These are phyloP conservation scores for Himantopus leucocephalus DNA, from an alignment of 2,113 vertebrate species.

Conservation along the genomic window DNA sequence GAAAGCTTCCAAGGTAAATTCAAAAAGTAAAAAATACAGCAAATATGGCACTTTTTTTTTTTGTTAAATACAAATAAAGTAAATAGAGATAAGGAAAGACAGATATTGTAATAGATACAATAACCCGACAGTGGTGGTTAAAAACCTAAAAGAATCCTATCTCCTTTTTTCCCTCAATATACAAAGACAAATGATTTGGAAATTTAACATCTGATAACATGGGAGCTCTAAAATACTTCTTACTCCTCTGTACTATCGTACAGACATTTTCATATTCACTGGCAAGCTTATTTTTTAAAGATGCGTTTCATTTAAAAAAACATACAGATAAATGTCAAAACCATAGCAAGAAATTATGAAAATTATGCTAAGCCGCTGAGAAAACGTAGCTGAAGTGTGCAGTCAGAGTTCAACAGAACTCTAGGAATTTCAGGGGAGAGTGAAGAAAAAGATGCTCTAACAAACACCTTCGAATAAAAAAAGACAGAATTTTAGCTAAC, in stretches of 20 bases:
- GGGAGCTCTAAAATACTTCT: background rate
- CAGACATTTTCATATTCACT: background rate
- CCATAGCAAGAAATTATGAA: background rate
- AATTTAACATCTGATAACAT: background rate
- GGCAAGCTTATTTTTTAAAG: background rate
- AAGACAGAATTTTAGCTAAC: background rate
- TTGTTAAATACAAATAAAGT: background rate
- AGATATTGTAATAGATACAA: background rate
- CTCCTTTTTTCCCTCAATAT: background rate
- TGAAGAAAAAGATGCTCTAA: background rate
- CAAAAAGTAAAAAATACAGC: background rate
- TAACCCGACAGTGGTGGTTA: background rate
- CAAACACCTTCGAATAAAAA: background rate
- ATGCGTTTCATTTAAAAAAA: background rate
- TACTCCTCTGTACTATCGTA: background rate
- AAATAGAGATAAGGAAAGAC: background rate
- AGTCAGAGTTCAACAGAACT: background rate
- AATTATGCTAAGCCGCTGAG: background rate
- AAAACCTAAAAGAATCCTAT: background rate
- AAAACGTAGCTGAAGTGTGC: background rate
- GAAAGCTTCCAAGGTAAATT: constrained; percentile 49
- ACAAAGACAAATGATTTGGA: background rate
- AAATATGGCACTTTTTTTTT: background rate
- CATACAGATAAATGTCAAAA: background rate
- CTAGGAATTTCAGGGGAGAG: background rate